Evolutionary conservation across 2,113 vertebrate genomes (phyloP), one percentile per base, ranked within the genome.

Genomic region (Lanius collurio): DNA sequence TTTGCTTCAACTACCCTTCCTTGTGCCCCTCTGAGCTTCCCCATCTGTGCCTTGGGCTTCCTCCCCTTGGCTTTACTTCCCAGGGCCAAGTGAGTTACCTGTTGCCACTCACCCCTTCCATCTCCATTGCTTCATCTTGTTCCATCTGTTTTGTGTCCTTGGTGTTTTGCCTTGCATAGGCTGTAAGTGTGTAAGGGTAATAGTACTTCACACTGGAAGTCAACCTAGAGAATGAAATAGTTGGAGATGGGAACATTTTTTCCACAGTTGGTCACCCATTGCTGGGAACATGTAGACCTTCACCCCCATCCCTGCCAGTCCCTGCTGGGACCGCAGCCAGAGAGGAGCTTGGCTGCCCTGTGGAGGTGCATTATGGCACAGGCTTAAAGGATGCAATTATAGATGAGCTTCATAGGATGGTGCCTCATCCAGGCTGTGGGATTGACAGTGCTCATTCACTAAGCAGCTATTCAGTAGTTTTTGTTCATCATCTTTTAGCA

Each of bases 1-100:
- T 87, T 56, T 14, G 3, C 55, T 44, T 62, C 35, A 18, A 6
- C 33, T 59, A 8, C 14, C 20, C 49, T 93, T 87, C 8, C 46
- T 15, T 0, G 0, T 60, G n/a, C 9, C 19, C 24, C 0, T 1
- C 26, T 39, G 44, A 69, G 7, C 13, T 81, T 86, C 30, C 49
- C 33, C 2, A 4, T 31, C 19, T 35, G 14, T 50, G 18, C 30
- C 39, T 49, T 0, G 0, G 31, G 22, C 23, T 70, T 90, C 49
- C 62, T 67, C 20, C 23, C 5, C 31, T 59, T 7, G 2, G 1
- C 16, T 88, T 70, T 52, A 7, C 26, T 60, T 71, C 53, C 13
- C 3, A 2, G 19, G 9, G 2, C 46, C 11, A 6, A 3, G 12
- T 53, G 83, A 62, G 30, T 11, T 83, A n/a, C 33, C n/a, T 62